A percentile compares a stretch with the other conserved stretches of the same genome.
Conservation (phyloP, 92 coral and sea anemone species). For the Paramuricea clavata region DNA sequence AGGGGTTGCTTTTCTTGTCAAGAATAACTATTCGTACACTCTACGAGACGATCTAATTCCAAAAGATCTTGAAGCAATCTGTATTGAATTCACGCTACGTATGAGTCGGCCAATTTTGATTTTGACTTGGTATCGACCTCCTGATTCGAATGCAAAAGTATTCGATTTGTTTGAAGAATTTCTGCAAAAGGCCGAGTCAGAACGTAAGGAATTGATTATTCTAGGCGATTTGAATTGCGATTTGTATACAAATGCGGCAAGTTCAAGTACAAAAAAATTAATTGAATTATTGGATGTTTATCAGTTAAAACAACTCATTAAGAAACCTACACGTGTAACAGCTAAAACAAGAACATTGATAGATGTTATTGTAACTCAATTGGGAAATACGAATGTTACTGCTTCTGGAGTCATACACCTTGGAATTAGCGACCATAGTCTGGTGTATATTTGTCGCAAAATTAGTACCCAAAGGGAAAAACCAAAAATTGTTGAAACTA, state of each 20-base stretch:
- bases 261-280: background rate
- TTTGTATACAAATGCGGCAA: too few relatives aligned
- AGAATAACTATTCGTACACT: background rate
- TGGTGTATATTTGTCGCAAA: too few relatives aligned
- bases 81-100: too few relatives aligned
- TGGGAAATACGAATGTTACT: background rate
- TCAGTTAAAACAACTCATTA: too few relatives aligned
- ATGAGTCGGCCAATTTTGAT: background rate
- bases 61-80: background rate
- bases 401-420: background rate
- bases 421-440: background rate
- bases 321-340: too few relatives aligned
- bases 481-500: too few relatives aligned
- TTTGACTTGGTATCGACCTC: background rate
- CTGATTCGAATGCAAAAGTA: background rate
- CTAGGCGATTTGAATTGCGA: constrained; percentile 30
- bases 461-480: too few relatives aligned
- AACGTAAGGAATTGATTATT: constrained; percentile 14
- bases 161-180: background rate
- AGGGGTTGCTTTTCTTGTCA: background rate
- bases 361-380: too few relatives aligned
- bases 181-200: background rate
- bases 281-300: too few relatives aligned
- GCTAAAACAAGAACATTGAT: too few relatives aligned
- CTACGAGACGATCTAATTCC: background rate